These are phyloP conservation scores for Lerema accius DNA, from an alignment of 1,140 invertebrate species.

Conservation along the genomic window DNA sequence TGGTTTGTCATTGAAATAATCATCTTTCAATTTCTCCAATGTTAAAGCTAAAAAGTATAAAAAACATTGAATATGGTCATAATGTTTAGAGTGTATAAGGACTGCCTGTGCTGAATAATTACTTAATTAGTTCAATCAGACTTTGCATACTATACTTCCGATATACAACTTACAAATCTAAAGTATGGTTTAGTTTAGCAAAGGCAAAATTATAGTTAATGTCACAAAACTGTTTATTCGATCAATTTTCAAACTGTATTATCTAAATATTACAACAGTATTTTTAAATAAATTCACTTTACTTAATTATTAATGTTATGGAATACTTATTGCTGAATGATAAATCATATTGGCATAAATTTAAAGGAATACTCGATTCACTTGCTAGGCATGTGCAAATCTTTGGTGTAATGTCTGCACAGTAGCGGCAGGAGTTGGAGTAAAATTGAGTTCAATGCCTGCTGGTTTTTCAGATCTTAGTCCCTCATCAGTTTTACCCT, in stretches of 20 bases:
- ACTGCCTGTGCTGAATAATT: no score
- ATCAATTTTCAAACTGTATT: background rate
- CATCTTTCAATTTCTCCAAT: no score
- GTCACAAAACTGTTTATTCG: background rate
- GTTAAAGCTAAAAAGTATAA: no score
- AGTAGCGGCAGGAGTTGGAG: conserved; percentile 68
- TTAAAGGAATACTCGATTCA: conserved; percentile 2
- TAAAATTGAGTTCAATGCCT: conserved; percentile 59
- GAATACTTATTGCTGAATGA: conserved; percentile 7
- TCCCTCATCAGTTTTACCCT: conserved; percentile 62
- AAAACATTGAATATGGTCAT: no score
- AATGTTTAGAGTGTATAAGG: no score
- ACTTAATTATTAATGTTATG: background rate
- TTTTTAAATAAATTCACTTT: conserved; percentile 3
- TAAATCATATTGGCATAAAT: no score
- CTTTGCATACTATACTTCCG: no score
- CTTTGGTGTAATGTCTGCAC: conserved; percentile 71
- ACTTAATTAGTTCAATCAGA: no score
- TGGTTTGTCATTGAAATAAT: no score
- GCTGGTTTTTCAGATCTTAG: conserved; percentile 48
- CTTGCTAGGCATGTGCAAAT: conserved; percentile 53
- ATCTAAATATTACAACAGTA: background rate
- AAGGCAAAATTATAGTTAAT: background rate
- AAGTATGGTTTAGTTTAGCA: no score
- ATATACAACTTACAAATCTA: no score